Evolutionary conservation across 2,113 vertebrate species (phyloP), one percentile per base, ranked within the genome.

Genomic region (Clarias gariepinus): DNA sequence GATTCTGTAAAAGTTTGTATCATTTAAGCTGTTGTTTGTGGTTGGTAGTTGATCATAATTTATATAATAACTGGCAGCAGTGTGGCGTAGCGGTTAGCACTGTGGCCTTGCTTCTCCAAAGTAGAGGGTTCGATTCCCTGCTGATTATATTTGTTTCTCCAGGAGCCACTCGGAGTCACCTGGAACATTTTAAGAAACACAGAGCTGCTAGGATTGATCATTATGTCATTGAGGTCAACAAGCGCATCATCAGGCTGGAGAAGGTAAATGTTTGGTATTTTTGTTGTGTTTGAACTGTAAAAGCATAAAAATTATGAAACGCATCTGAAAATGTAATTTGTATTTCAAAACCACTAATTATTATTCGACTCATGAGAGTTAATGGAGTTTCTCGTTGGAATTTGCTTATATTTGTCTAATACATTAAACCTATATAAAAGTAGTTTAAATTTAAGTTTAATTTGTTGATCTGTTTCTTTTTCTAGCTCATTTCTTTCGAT

Each of bases 181-280:
- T 98, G 87, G 96, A 97, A 15, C 91, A 94, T 78, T 99, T 99
- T 91, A 99, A 99, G 93, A 98, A 96, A 86, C 96, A 98, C 85
- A 92, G 98, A 83, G 98, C 97, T 81, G 97, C 97, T 86, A 95
- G 98, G 88, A 99, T 99, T 90, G 98, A 99, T 91, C 98, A 99
- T 92, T 98, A 99, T 83, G 98, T 99, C 88, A 95, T 99, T 86
- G 98, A 99, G 93, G 96, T 99, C 91, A 99, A 99, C 94, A 99
- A 99, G 91, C 94, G 99, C 87, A 96, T 99, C 91, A 99, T 99
- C 91, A 96, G 98, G 87, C 95, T 99, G 93, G 98, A 98, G 92
- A 99, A 99, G 96, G 98, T 99, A 90, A 94, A 28, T 61, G 18
- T 81, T 79, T 36, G 13, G 23, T 5, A 28, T 33, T 33, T n/a